Percentiles rank a stretch among this genome's conserved stretches.
Conservation (phyloP, 1,140 invertebrate genomes). For the Cotesia typhae region DNA sequence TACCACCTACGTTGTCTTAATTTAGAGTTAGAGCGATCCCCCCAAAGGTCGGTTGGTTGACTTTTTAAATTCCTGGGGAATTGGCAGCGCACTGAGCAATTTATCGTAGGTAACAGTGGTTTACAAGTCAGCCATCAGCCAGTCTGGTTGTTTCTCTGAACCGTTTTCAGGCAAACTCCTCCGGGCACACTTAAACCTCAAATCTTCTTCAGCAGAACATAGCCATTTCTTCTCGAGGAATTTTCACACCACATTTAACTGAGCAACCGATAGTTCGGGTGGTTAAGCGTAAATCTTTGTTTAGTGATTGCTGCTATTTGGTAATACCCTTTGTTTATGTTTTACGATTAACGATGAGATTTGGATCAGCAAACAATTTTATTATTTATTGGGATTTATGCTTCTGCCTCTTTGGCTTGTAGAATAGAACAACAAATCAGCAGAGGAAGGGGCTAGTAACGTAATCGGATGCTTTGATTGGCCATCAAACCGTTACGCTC, state of each 20-base stretch:
- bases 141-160: not conserved
- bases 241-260: conserved; percentile 12
- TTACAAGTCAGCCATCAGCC: too few relatives aligned
- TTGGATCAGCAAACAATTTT: too few relatives aligned
- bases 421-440: not conserved
- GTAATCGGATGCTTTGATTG: conserved; percentile 42
- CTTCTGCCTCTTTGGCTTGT: too few relatives aligned
- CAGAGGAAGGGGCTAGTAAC: conserved; percentile 26
- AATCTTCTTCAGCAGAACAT: conserved; percentile 45
- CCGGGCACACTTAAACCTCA: conserved; percentile 49
- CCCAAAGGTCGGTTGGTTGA: too few relatives aligned
- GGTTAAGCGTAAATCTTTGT: conserved; percentile 6
- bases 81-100: too few relatives aligned
- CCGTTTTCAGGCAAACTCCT: not conserved
- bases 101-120: too few relatives aligned
- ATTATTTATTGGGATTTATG: too few relatives aligned
- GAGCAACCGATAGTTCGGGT: conserved; percentile 10
- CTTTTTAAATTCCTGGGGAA: too few relatives aligned
- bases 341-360: too few relatives aligned
- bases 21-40: not conserved
- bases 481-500: conserved; percentile 43
- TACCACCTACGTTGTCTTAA: not conserved
- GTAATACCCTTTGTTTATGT: too few relatives aligned
- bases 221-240: not conserved
- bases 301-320: not conserved